A percentile compares a stretch with the other conserved stretches of the same genome.
Evolutionary conservation across 2,888 invertebrate genomes (phyloP).

Genomic region (Seladonia tumulorum): DNA sequence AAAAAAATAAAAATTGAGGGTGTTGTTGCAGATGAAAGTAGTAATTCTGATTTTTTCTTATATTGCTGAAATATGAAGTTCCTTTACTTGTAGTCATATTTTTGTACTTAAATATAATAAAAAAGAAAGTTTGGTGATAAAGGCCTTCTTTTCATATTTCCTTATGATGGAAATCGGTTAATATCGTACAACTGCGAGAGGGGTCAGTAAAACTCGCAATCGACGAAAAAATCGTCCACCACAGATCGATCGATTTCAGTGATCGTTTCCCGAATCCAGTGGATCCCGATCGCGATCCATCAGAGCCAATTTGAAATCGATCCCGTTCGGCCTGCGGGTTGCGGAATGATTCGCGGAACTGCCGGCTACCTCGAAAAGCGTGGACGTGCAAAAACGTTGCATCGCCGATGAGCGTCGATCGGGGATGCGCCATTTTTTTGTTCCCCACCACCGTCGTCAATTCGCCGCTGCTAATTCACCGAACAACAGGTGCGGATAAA

Average conservation of each 20-base stretch:
- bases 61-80: too few relatives aligned
- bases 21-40: too few relatives aligned
- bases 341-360: slow-evolving; percentile 60
- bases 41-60: too few relatives aligned
- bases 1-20: too few relatives aligned
- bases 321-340: slow-evolving; percentile 45
- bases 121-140: too few relatives aligned
- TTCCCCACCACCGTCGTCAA: slow-evolving; percentile 47
- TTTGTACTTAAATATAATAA: too few relatives aligned
- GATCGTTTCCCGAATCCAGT: slow-evolving; percentile 31
- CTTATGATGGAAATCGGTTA: too few relatives aligned
- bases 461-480: slow-evolving; percentile 59
- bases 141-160: too few relatives aligned
- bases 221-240: neutral
- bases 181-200: neutral
- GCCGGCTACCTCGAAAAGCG: slow-evolving; percentile 60
- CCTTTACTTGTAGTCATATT: too few relatives aligned
- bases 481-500: slow-evolving; percentile 70
- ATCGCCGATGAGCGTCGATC: slow-evolving; percentile 68
- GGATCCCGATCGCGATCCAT: slow-evolving; percentile 41
- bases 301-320: slow-evolving; percentile 33
- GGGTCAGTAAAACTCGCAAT: neutral
- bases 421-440: slow-evolving; percentile 65
- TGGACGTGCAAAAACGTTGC: slow-evolving; percentile 70
- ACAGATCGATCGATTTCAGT: neutral